A percentile compares a stretch with the other conserved stretches of the same genome.
Evolutionary conservation across 1,140 invertebrate genomes (phyloP).

Genomic region (Aphelenchoides fujianensis): DNA sequence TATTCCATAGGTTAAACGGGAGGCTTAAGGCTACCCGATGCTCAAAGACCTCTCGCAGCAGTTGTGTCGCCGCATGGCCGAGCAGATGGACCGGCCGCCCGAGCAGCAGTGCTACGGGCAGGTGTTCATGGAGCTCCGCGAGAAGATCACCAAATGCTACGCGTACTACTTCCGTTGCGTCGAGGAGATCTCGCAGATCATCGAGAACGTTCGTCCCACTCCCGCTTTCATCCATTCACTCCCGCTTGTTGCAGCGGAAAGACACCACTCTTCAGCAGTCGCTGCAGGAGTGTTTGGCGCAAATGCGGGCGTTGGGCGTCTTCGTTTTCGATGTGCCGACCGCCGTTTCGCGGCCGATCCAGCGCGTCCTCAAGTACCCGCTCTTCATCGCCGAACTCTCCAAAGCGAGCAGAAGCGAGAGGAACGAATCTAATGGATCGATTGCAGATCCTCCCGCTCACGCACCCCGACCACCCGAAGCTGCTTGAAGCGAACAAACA

Average conservation of each 20-base stretch:
- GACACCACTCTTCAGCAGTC: conserved; percentile 34
- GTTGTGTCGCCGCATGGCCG: conserved; percentile 28
- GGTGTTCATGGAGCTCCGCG: conserved; percentile 47
- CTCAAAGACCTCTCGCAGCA: conserved; percentile 24
- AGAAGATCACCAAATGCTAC: conserved; percentile 47
- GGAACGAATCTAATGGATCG: too few species aligned
- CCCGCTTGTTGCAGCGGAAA: conserved; percentile 31
- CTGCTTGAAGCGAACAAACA: conserved; percentile 52
- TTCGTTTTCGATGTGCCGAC: conserved; percentile 52
- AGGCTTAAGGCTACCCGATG: too few species aligned
- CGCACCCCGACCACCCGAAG: conserved; percentile 54
- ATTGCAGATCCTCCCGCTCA: conserved; percentile 42
- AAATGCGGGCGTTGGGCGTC: conserved; percentile 43
- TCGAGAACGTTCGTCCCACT: conserved; percentile 37
- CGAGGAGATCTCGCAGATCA: conserved; percentile 47
- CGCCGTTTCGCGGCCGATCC: conserved; percentile 50
- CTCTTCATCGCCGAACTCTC: conserved; percentile 52
- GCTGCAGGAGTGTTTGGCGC: conserved; percentile 37
- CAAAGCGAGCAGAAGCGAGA: too few species aligned
- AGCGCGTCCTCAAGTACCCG: conserved; percentile 55
- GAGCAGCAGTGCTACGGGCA: conserved; percentile 36
- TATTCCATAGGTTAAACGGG: too few species aligned
- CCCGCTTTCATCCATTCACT: not conserved
- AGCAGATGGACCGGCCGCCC: conserved; percentile 24
- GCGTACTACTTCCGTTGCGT: conserved; percentile 52